phyloP scores from a whole-genome alignment of 2,888 invertebrate species.

The Orthonevra nobilis region DNA sequence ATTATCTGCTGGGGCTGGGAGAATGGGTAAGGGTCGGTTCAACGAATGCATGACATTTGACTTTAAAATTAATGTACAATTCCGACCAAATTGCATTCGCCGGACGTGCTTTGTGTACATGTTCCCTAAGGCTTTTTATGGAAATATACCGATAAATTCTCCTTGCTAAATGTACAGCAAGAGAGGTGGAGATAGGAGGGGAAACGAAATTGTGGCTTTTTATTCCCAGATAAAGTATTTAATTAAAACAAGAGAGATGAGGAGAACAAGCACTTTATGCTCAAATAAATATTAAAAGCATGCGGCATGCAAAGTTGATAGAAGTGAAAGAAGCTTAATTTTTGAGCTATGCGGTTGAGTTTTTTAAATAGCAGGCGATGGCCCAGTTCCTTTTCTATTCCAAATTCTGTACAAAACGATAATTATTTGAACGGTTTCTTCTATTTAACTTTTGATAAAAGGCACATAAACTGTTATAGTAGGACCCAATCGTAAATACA shows the following conservation, averaged over 20 bases:
- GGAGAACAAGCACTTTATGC: too few relatives aligned
- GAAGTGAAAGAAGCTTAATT: not conserved
- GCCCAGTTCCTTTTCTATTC: too few relatives aligned
- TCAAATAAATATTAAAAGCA: too few relatives aligned
- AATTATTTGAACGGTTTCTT: too few relatives aligned
- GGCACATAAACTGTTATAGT: too few relatives aligned
- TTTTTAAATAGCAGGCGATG: too few relatives aligned
- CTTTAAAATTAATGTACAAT: constrained; percentile 26
- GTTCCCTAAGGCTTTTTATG: constrained; percentile 3
- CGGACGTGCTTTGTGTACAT: not conserved
- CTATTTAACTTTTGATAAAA: too few relatives aligned
- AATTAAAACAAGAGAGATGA: constrained; percentile 16
- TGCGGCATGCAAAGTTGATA: too few relatives aligned
- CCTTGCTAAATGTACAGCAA: not conserved
- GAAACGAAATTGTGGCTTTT: constrained; percentile 4
- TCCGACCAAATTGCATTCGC: constrained; percentile 12
- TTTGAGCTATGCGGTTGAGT: too few relatives aligned
- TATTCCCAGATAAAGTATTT: constrained; percentile 22
- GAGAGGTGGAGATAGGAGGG: too few relatives aligned
- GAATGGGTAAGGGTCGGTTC: not conserved
- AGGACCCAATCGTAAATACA: too few relatives aligned
- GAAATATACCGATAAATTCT: constrained; percentile 15
- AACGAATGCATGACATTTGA: constrained; percentile 10
- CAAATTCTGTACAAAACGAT: too few relatives aligned
- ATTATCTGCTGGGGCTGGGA: not conserved